These are phyloP conservation scores for Chymomyza amoena DNA, from an alignment of 2,888 invertebrate species.

Conservation along the genomic window DNA sequence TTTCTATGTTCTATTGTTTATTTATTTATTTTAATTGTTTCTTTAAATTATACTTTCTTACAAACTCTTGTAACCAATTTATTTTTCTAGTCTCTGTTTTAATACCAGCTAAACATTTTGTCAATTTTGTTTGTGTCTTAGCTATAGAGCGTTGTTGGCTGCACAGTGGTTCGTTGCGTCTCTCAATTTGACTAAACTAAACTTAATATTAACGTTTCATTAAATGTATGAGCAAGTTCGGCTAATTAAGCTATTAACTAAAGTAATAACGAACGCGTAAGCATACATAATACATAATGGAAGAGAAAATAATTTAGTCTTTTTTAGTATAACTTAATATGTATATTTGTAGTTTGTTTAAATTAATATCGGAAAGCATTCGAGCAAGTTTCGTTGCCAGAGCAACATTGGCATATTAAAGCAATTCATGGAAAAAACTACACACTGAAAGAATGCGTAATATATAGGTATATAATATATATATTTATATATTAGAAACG, in stretches of 20 bases:
- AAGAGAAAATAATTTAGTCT: slow-evolving; percentile 73
- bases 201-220: slow-evolving; percentile 3
- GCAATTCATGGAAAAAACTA: not conserved
- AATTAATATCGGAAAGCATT: slow-evolving; percentile 65
- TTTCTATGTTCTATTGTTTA: not conserved
- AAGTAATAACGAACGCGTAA: slow-evolving; percentile 40
- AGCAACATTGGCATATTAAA: not conserved
- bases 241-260: slow-evolving; percentile 62
- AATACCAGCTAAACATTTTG: not conserved
- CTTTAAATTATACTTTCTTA: not conserved
- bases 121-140: slow-evolving; percentile 14
- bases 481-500: slow-evolving; percentile 42
- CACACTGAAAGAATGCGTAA: slow-evolving; percentile 22
- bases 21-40: not conserved
- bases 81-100: not conserved
- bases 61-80: not conserved
- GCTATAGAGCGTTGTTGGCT: not conserved
- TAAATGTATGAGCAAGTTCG: slow-evolving; percentile 65
- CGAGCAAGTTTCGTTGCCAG: slow-evolving; percentile 3
- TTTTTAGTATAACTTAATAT: slow-evolving; percentile 56
- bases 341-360: slow-evolving; percentile 23
- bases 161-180: slow-evolving; percentile 37
- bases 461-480: slow-evolving; percentile 22
- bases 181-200: slow-evolving; percentile 46
- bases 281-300: slow-evolving; percentile 55